These are phyloP conservation scores for Idaea aversata DNA, from an alignment of 2,888 invertebrate genomes.

Conservation along the genomic window DNA sequence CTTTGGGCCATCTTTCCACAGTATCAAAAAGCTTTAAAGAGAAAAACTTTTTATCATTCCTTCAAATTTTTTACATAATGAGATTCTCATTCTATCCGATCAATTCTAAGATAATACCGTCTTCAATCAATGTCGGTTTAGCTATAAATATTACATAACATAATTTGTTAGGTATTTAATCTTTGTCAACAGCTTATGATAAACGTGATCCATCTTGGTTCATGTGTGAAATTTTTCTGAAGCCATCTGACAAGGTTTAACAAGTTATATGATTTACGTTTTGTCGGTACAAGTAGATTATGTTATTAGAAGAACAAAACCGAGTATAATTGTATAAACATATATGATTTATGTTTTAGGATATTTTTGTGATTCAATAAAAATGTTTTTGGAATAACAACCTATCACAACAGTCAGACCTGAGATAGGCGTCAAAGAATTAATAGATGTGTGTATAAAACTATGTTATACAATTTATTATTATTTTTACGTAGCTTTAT, in stretches of 20 bases:
- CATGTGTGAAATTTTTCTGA: conserved; percentile 20
- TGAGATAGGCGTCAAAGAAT: too few relatives aligned
- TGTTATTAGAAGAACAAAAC: too few relatives aligned
- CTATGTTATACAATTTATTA: too few relatives aligned
- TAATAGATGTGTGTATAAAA: too few relatives aligned
- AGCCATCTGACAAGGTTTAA: conserved; percentile 10
- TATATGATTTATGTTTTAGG: conserved; percentile 3
- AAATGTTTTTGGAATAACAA: too few relatives aligned
- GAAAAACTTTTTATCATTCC: not conserved
- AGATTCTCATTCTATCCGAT: not conserved
- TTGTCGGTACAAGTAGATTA: too few relatives aligned
- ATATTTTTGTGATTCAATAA: too few relatives aligned
- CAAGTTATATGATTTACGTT: conserved; percentile 12
- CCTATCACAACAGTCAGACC: too few relatives aligned
- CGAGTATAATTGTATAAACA: too few relatives aligned
- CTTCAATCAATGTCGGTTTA: conserved; percentile 32
- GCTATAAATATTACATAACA: conserved; percentile 24
- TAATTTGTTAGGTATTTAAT: conserved; percentile 28
- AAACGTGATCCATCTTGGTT: conserved; percentile 37
- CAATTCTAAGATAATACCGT: conserved; percentile 7
- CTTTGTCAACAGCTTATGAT: conserved; percentile 34
- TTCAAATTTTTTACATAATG: not conserved
- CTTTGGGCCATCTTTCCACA: not conserved
- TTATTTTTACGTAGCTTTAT: too few relatives aligned
- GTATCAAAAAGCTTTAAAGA: not conserved